Evolutionary conservation across 2,113 vertebrate genomes (phyloP).

Genomic region (Plotosus lineatus): DNA sequence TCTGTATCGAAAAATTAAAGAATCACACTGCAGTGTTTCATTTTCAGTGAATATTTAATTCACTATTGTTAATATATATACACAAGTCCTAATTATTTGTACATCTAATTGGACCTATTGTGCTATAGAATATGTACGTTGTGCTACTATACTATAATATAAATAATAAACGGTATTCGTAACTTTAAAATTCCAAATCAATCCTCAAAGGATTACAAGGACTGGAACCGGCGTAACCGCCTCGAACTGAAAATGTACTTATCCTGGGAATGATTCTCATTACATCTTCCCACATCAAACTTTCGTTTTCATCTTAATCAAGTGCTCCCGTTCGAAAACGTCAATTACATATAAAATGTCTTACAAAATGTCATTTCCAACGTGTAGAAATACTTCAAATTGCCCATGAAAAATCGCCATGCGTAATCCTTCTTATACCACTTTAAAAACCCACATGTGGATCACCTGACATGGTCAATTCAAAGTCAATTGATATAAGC

Average conservation of each 20-base stretch:
- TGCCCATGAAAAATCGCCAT: constrained; percentile 22
- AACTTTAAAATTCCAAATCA: background rate
- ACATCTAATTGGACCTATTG: background rate
- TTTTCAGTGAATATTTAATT: constrained; percentile 2
- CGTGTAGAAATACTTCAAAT: background rate
- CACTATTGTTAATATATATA: background rate
- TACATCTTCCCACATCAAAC: background rate
- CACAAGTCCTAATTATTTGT: background rate
- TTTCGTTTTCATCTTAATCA: constrained; percentile 16
- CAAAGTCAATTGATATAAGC: background rate
- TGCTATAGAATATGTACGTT: background rate
- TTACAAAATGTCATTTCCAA: background rate
- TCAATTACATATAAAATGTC: too few species aligned
- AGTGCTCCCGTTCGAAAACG: constrained; percentile 14
- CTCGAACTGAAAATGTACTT: background rate
- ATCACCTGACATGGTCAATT: constrained; percentile 10
- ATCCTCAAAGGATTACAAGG: background rate
- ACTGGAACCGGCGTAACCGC: background rate
- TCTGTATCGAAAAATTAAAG: background rate
- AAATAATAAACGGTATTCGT: constrained; percentile 9
- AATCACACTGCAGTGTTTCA: background rate
- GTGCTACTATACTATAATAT: constrained; percentile 1
- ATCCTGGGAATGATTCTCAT: background rate
- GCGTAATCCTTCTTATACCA: background rate
- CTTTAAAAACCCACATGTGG: background rate